phyloP scores from a whole-genome alignment of 2,888 invertebrate species.

The Petrolisthes manimaculis region DNA sequence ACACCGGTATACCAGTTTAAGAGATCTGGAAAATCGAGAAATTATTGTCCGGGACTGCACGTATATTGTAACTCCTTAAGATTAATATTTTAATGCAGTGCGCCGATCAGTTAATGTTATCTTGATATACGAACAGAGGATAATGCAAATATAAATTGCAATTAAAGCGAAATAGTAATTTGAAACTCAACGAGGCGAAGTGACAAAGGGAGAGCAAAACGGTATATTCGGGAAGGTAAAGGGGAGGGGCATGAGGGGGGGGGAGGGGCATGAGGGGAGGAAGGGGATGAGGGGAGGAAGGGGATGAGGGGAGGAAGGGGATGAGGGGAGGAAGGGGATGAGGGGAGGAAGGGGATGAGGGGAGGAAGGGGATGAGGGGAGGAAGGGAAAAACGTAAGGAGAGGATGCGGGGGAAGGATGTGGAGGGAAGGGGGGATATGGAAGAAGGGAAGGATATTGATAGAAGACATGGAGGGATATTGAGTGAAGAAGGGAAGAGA shows the following conservation, averaged over 20 bases:
- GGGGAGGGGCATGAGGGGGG: not conserved
- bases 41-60: too few relatives aligned
- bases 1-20: too few relatives aligned
- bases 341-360: not conserved
- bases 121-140: too few relatives aligned
- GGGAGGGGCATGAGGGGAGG: not conserved
- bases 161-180: not conserved
- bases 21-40: too few relatives aligned
- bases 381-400: not conserved
- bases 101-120: too few relatives aligned
- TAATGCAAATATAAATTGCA: too few relatives aligned
- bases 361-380: not conserved
- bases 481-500: too few relatives aligned
- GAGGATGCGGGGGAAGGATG: not conserved
- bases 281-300: not conserved
- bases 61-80: too few relatives aligned
- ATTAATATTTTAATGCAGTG: too few relatives aligned
- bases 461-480: not conserved
- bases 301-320: not conserved
- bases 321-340: not conserved
- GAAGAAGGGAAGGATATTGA: not conserved
- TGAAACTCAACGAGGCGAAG: not conserved
- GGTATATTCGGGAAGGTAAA: not conserved
- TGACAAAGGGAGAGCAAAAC: not conserved
- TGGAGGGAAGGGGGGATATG: not conserved